A percentile compares a stretch with the other conserved stretches of the same genome.
These are phyloP conservation scores for Lathamus discolor DNA, from an alignment of 2,113 vertebrate genomes.

Conservation along the genomic window DNA sequence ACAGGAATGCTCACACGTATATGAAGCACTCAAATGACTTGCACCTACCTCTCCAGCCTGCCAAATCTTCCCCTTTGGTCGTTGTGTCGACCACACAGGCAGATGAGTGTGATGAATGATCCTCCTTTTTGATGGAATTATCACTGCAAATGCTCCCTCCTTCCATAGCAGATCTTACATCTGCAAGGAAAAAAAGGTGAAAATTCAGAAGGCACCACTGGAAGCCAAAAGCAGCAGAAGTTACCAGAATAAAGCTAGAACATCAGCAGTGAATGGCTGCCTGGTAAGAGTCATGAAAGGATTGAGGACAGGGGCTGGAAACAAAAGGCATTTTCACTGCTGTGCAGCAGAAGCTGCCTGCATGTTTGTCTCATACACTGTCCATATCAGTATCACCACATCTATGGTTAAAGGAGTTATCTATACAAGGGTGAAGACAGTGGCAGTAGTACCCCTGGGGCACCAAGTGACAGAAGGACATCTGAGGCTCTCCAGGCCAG, in stretches of 20 bases:
- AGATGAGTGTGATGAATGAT: slow-evolving; percentile 85
- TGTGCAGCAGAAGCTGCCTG: background rate
- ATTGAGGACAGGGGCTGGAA: background rate
- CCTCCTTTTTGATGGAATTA: slow-evolving; percentile 74
- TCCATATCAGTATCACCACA: background rate
- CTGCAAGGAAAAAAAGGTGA: slow-evolving; percentile 60
- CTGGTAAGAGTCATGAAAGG: background rate
- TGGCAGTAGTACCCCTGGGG: background rate
- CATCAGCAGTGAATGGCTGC: background rate
- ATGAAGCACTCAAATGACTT: background rate
- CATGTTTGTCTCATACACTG: background rate
- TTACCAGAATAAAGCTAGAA: background rate
- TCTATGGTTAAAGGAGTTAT: background rate
- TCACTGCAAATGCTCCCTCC: slow-evolving; percentile 76
- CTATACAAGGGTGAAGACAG: background rate
- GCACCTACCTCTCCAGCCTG: slow-evolving; percentile 77
- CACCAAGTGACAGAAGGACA: background rate
- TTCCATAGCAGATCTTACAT: slow-evolving; percentile 70
- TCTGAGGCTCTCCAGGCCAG: background rate
- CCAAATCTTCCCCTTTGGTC: slow-evolving; percentile 78
- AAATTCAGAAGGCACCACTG: background rate
- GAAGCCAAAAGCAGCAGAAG: background rate
- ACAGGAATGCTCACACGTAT: background rate
- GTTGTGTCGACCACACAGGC: slow-evolving; percentile 90
- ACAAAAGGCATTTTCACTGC: background rate